These are phyloP conservation scores for Aurelia sp. DNA, from an alignment of 30 jellyfish, hydroid and myxozoan species.

Conservation along the genomic window DNA sequence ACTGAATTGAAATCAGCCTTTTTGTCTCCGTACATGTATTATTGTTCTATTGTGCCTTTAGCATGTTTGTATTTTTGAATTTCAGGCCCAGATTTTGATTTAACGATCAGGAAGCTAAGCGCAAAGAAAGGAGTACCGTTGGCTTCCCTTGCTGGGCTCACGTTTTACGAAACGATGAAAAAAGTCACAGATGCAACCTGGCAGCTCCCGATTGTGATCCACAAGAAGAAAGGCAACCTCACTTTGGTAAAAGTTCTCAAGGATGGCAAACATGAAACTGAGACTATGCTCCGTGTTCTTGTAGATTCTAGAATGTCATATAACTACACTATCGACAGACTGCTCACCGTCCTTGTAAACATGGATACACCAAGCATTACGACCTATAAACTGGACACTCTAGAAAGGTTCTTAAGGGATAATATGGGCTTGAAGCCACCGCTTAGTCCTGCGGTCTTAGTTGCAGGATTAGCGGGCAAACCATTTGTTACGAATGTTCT, in stretches of 20 bases:
- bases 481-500: too few species aligned
- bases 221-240: conserved; percentile 16
- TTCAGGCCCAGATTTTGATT: conserved; percentile 38
- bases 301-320: neutral
- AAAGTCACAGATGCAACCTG: conserved; percentile 26
- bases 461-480: too few species aligned
- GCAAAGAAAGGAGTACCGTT: conserved; percentile 23
- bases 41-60: neutral
- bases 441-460: too few species aligned
- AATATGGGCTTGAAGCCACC: conserved; percentile 5
- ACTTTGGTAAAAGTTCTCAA: neutral
- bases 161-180: conserved; percentile 9
- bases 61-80: neutral
- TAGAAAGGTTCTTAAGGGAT: neutral
- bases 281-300: neutral
- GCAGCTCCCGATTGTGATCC: conserved; percentile 30
- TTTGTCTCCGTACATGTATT: too few species aligned
- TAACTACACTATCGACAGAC: conserved; percentile 15
- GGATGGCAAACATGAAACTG: neutral
- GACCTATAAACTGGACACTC: neutral
- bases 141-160: conserved; percentile 12
- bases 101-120: conserved; percentile 5
- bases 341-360: neutral
- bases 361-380: conserved; percentile 7
- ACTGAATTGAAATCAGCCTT: too few species aligned